Percentiles rank a stretch among this genome's conserved stretches.
These are phyloP conservation scores for Gobius niger DNA, from an alignment of 2,113 vertebrate species.

Conservation along the genomic window DNA sequence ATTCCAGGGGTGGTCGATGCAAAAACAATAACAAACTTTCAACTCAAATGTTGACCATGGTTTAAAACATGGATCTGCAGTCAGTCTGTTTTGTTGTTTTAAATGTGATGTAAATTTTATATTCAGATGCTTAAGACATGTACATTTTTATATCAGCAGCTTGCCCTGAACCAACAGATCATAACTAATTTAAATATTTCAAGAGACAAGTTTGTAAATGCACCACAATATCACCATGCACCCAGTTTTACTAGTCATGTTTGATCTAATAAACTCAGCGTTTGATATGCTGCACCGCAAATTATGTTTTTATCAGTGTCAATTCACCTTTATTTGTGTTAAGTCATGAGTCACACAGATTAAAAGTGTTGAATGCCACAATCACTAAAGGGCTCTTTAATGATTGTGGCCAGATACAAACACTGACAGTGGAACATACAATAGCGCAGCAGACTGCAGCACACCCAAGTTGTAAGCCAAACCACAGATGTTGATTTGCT, in stretches of 20 bases:
- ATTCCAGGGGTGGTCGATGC: no score
- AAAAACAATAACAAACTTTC: no score
- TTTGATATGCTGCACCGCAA: background rate
- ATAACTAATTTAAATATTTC: constrained; percentile 4
- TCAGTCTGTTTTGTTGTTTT: background rate
- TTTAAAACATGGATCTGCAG: background rate
- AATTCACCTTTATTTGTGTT: background rate
- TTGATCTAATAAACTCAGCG: background rate
- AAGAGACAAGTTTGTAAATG: background rate
- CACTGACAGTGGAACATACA: background rate
- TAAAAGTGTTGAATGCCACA: background rate
- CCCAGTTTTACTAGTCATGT: background rate
- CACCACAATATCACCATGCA: background rate
- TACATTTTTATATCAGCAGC: constrained; percentile 11
- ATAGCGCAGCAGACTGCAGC: background rate
- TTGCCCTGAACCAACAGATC: constrained; percentile 18
- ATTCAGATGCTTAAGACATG: constrained; percentile 13
- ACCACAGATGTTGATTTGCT: background rate
- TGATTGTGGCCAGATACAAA: background rate
- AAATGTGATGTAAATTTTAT: background rate
- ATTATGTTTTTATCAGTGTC: no score
- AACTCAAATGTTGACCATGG: background rate
- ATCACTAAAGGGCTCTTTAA: background rate
- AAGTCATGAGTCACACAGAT: background rate
- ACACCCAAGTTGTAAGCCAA: background rate